These are phyloP conservation scores for Eolophus roseicapilla DNA, from an alignment of 2,113 vertebrate species.

Conservation along the genomic window DNA sequence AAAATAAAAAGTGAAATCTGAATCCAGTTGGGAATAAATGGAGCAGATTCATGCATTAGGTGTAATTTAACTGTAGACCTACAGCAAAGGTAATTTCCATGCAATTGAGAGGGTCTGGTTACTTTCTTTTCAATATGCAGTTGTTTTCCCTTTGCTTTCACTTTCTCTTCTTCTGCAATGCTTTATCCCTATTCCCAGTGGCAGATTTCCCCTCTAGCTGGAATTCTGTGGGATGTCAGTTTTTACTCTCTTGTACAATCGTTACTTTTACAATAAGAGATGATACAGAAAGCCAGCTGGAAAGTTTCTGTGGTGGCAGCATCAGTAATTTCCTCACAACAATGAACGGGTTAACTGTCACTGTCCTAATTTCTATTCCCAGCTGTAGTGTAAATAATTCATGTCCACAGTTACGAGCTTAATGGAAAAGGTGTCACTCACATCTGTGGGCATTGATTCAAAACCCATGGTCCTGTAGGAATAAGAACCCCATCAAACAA, in stretches of 20 bases:
- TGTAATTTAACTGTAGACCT: not conserved
- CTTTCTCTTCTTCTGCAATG: not conserved
- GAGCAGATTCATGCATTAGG: not conserved
- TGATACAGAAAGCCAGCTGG: not conserved
- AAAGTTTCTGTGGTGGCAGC: not conserved
- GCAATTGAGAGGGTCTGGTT: not conserved
- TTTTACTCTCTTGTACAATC: not conserved
- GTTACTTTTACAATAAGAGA: not conserved
- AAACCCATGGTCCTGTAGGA: not conserved
- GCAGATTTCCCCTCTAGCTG: not conserved
- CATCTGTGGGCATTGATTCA: not conserved
- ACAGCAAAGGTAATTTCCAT: not conserved
- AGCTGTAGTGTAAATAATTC: not conserved
- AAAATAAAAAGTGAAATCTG: not conserved
- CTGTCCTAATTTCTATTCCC: not conserved
- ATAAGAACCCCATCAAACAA: not conserved
- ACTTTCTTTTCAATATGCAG: not conserved
- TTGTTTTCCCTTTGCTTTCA: not conserved
- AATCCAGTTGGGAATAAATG: not conserved
- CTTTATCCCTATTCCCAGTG: not conserved
- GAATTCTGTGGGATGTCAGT: not conserved
- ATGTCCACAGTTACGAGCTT: not conserved
- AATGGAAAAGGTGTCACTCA: not conserved
- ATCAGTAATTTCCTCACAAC: not conserved
- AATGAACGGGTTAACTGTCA: not conserved